Evolutionary conservation across 2,888 invertebrate genomes (phyloP), one percentile per base, ranked within the genome.

Genomic region (Bellardia bayeri): DNA sequence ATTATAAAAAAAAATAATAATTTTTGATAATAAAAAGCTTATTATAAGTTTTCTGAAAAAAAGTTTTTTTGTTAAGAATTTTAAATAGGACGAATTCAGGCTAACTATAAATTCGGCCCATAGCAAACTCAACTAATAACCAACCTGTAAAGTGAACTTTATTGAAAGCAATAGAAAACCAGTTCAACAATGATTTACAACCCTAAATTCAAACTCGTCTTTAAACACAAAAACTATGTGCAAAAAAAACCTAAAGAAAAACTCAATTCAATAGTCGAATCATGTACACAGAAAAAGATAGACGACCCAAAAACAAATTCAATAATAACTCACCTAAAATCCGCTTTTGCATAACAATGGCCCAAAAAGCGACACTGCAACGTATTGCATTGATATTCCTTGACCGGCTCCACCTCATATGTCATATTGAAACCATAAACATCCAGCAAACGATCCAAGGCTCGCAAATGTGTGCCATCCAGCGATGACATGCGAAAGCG

Each of bases 341-440:
- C 95, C 13, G 94, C 92, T 64, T 94, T 95, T 7, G 96, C 97
- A 91, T 96, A 96, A 93, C 98, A 98, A 92, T 97, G 95, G 14
- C 98, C 98, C n/a, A 97, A 95, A 89, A 97, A 96, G 0, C 98
- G 96, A 92, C 98, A 98, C 90, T 96, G 96, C 89, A 96, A 95
- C 82, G 97, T 96, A 87, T 97, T 97, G 93, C 98, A 98, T 33
- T 96, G 95, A 68, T 95, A 94, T 1, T 93, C 90, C 89, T 95
- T 95, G 33, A 95, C 94, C n/a, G 95, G 94, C 76, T 95, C 95
- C 89, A 98, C 96, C 92, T 98, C 97, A 92, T 98, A 98, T 40
- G 98, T 98, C 90, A 98, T 96, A 94, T 98, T 98, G 94, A 98
- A 98, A 14, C 98, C 98, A 92, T 97, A 98, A 58, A 98, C 97